Evolutionary conservation across 2,888 invertebrate species (phyloP), one percentile per base, ranked within the genome.

Genomic region (Lasioglossum vierecki): DNA sequence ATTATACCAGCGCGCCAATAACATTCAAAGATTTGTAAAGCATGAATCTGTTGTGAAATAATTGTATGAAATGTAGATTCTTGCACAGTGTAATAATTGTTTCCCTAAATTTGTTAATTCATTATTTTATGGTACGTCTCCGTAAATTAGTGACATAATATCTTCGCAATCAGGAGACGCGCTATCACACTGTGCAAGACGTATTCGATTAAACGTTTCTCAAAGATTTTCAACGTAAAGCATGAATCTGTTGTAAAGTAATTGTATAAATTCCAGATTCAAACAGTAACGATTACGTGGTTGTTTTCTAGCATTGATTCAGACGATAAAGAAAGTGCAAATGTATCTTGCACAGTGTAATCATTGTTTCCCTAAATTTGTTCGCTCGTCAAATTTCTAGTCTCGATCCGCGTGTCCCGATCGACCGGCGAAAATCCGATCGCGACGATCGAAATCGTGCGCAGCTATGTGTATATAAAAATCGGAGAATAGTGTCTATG

Each of bases 401-500:
- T 35, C 30, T 39, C 35, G 66, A 35, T 66, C 30, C 66, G 35
- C 66, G 35, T 66, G 66, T 66, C 66, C 35, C 66, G 66, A 66
- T 35, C 63, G 66, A 66, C 1, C 66, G 35, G 53, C 53, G 30
- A 53, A 57, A 57, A 74, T 63, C 63, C 15, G 46, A 73, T 35
- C 49, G 74, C 53, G 53, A 53, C 53, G 49, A 53, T 74, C 53
- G 75, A 44, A 63, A 35, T 81, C 81, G 71, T 71, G 44, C 44
- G 53, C 46, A 46, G 15, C n/a, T 71, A 73, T 46, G 68, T 60
- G 66, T 68, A 78, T 82, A 78, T 80, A 86, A 82, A 86, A 85
- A 80, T 80, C 57, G 68, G 75, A 73, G 53, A 80, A 78, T 78
- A 85, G 60, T 71, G 77, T 84, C 57, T 83, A 83, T 82, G 77